A percentile compares a stretch with the other conserved stretches of the same genome.
Evolutionary conservation across 23 tunicate species (phyloP).

Genomic region (Halocynthia aurantium): DNA sequence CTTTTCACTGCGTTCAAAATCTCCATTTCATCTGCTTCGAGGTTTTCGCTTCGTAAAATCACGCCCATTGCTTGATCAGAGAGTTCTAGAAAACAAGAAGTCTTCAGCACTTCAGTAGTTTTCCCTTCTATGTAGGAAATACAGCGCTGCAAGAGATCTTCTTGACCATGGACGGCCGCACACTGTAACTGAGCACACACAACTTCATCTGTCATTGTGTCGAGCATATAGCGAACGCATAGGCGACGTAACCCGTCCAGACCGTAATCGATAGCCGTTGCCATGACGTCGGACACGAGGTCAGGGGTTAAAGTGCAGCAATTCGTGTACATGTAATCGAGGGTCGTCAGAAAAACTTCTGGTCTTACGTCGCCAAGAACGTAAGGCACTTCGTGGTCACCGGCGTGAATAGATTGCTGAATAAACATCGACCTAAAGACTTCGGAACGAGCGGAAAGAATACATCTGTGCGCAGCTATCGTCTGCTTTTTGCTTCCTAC

Average conservation of each 20-base stretch:
- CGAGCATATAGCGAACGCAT: slow-evolving; percentile 55
- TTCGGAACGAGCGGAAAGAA: slow-evolving; percentile 79
- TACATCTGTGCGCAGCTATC: slow-evolving; percentile 69
- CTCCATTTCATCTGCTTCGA: slow-evolving; percentile 84
- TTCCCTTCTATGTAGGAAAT: slow-evolving; percentile 55
- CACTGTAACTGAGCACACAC: slow-evolving; percentile 77
- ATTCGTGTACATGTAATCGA: slow-evolving; percentile 94
- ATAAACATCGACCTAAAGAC: slow-evolving; percentile 76
- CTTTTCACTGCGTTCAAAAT: slow-evolving; percentile 54
- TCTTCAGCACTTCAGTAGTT: slow-evolving; percentile 38
- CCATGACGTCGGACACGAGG: slow-evolving; percentile 79
- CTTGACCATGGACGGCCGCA: slow-evolving; percentile 68
- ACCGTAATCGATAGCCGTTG: slow-evolving; percentile 71
- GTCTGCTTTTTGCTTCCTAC: slow-evolving; percentile 73
- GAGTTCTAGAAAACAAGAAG: slow-evolving; percentile 56
- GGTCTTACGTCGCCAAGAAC: slow-evolving; percentile 57
- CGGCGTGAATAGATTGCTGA: slow-evolving; percentile 69
- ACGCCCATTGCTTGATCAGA: slow-evolving; percentile 68
- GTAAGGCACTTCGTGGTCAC: slow-evolving; percentile 56
- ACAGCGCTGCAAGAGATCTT: slow-evolving; percentile 65
- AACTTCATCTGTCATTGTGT: slow-evolving; percentile 49
- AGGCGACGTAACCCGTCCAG: slow-evolving; percentile 74
- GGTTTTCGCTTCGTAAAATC: slow-evolving; percentile 65
- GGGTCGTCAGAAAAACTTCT: slow-evolving; percentile 86
- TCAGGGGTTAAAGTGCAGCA: slow-evolving; percentile 90